phyloP scores from a whole-genome alignment of 2,888 invertebrate species.

The Eristalis intricaria region DNA sequence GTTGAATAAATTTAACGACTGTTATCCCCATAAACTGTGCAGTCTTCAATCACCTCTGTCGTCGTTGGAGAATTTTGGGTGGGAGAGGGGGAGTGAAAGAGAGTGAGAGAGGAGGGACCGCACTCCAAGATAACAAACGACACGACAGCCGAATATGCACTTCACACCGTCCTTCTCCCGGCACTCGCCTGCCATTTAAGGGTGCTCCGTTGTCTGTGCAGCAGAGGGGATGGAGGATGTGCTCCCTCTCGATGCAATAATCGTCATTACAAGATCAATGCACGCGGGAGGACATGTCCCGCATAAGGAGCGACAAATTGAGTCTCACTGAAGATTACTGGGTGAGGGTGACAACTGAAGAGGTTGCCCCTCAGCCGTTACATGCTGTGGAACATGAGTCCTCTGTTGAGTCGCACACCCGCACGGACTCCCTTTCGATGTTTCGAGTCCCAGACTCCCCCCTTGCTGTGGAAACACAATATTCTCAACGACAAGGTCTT shows the following conservation, averaged over 20 bases:
- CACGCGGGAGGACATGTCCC: constrained; percentile 22
- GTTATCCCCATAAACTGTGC: neutral
- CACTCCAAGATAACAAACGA: neutral
- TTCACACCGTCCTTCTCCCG: neutral
- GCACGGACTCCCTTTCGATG: no score
- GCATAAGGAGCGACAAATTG: constrained; percentile 2
- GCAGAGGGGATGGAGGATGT: neutral
- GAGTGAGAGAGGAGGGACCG: no score
- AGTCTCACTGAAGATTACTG: neutral
- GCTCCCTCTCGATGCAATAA: constrained; percentile 34
- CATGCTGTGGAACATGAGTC: neutral
- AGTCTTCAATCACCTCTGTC: neutral
- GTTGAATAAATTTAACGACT: constrained; percentile 28
- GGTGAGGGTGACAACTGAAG: neutral
- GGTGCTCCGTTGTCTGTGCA: neutral
- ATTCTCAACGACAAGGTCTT: no score
- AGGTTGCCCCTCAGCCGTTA: neutral
- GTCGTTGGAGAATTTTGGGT: neutral
- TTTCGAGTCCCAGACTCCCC: no score
- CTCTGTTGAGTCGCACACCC: neutral
- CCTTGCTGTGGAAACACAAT: no score
- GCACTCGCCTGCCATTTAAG: neutral
- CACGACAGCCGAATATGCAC: neutral
- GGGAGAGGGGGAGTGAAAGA: no score
- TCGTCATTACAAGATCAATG: constrained; percentile 57